phyloP scores from a whole-genome alignment of 2,797 vertebrate species.

The Cottoperca gobio region DNA sequence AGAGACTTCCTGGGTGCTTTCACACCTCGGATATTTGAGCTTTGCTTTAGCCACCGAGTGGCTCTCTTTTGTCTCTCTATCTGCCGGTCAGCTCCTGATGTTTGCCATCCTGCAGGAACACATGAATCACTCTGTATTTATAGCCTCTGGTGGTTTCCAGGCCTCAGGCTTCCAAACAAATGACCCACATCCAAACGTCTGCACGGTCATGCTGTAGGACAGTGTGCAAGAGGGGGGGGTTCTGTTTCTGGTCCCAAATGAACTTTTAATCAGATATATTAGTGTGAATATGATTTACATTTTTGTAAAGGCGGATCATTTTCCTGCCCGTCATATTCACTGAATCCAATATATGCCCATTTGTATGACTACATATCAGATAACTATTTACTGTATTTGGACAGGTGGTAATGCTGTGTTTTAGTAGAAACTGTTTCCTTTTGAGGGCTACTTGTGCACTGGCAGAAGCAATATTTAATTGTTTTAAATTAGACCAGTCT shows the following conservation, averaged over 20 bases:
- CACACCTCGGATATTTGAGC: constrained; percentile 43
- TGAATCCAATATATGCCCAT: constrained; percentile 9
- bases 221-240: not conserved
- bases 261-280: constrained; percentile 2
- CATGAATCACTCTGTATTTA: constrained; percentile 63
- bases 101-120: constrained; percentile 38
- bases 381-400: constrained; percentile 12
- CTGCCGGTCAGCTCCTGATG: constrained; percentile 38
- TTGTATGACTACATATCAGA: constrained; percentile 4
- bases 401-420: constrained; percentile 16
- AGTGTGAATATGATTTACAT: constrained; percentile 26
- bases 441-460: not conserved
- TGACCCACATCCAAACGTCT: constrained; percentile 38
- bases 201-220: constrained; percentile 19
- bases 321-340: constrained; percentile 3
- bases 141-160: constrained; percentile 60
- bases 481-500: constrained; percentile 34
- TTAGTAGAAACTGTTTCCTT: not conserved
- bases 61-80: constrained; percentile 41
- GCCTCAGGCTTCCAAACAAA: constrained; percentile 41
- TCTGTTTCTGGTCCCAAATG: constrained; percentile 12
- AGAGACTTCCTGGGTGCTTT: constrained; percentile 19
- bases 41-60: constrained; percentile 61
- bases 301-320: constrained; percentile 27
- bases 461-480: constrained; percentile 21